A percentile compares a stretch with the other conserved stretches of the same genome.
Conservation (phyloP, 2,113 vertebrate species). For the Vulpes ferrilata region DNA sequence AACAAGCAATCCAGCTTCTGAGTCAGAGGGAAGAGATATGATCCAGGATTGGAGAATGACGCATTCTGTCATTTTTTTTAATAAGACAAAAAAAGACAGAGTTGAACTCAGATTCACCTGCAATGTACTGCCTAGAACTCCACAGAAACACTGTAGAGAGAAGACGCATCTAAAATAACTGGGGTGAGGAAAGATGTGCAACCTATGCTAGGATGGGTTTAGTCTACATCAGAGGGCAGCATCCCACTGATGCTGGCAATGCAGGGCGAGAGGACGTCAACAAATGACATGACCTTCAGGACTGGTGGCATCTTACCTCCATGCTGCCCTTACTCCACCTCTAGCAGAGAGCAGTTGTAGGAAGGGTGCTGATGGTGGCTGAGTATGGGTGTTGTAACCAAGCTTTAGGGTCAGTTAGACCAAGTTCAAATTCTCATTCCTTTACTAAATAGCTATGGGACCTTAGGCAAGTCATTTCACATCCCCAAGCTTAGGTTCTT, state of each 20-base stretch:
- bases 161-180: neutral
- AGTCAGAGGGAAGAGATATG: neutral
- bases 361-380: neutral
- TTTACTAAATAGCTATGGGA: neutral
- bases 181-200: neutral
- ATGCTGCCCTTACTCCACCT: neutral
- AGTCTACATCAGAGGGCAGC: neutral
- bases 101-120: neutral
- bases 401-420: neutral
- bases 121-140: neutral
- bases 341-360: neutral
- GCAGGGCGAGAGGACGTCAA: neutral
- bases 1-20: constrained; percentile 22
- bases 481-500: neutral
- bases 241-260: neutral
- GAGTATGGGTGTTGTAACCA: neutral
- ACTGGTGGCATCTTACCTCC: neutral
- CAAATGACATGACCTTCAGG: neutral
- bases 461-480: neutral
- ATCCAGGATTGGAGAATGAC: neutral
- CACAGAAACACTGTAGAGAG: neutral
- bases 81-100: neutral
- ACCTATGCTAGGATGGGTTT: neutral
- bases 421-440: neutral
- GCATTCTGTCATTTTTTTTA: constrained; percentile 3